phyloP scores from a whole-genome alignment of 2,113 vertebrate species.

The Clarias batrachus region DNA sequence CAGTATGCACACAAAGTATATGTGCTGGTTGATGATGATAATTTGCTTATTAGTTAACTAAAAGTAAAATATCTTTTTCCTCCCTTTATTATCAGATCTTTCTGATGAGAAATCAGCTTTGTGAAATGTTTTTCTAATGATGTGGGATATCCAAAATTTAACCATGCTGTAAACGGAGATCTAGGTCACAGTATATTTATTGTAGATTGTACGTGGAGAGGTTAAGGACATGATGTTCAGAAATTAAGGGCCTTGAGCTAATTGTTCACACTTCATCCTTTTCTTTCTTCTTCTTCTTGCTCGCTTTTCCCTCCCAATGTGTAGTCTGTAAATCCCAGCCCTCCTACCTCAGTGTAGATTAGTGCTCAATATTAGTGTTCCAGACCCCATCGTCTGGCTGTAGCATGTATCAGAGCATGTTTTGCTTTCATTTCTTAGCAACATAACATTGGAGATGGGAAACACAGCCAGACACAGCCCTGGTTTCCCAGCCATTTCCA shows the following conservation, averaged over 20 bases:
- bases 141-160: neutral
- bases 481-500: neutral
- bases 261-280: neutral
- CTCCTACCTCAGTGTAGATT: slow-evolving; percentile 67
- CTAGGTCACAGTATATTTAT: neutral
- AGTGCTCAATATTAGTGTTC: slow-evolving; percentile 69
- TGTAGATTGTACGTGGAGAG: neutral
- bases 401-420: neutral
- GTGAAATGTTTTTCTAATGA: neutral
- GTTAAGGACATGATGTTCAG: neutral
- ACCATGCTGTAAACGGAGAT: neutral
- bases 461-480: too few relatives aligned
- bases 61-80: neutral
- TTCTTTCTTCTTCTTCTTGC: neutral
- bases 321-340: slow-evolving; percentile 43
- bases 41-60: neutral
- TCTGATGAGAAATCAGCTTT: neutral
- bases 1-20: neutral
- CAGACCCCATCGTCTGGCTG: slow-evolving; percentile 62
- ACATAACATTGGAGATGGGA: neutral
- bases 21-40: neutral
- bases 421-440: neutral
- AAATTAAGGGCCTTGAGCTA: neutral
- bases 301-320: neutral
- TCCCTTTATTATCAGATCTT: neutral